Base-by-base conservation (phyloP, 2,888 invertebrate species). In the Colletes collaris region DNA sequence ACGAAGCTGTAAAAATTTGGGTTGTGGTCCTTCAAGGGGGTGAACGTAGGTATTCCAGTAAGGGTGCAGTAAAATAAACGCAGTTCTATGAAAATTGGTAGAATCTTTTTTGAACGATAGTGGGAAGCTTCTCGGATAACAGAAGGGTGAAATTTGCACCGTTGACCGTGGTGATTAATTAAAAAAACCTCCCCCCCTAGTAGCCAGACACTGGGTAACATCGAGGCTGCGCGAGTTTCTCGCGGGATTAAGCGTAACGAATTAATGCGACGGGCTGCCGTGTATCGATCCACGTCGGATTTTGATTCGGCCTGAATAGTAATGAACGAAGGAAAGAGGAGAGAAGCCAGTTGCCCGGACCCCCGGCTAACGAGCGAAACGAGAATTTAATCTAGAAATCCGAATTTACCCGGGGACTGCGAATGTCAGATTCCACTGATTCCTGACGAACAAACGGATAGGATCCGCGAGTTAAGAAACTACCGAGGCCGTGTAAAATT, bases 301-400 rank as follows among this genome's bases (percentile, higher is more conserved):
- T 77, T 73, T 69, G 68, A 79, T 71, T 79, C 19, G 13, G 6
- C 16, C 50, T 19, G 63, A 60, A 68, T 60, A 50, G 40, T 19
- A 58, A 76, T 37, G 59, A 76, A 65, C 60, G 68, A n/a, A 16
- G 53, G 46, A 64, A 46, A 66, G 56, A 53, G 55, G 44, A 37
- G 52, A 16, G 35, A 8, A 40, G 49, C 40, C 13, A 46, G 7
- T 46, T 46, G 3, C 10, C 52, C n/a, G 49, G 10, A 16, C 5
- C 10, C 10, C 27, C 4, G 35, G 46, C 40, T 63, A 66, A 71
- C 66, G 63, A 71, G 44, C 65, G 63, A 68, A 67, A 73, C 56
- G 58, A 56, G 53, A 62, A 71, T 79, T 66, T 76, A 70, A 79
- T 76, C 58, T 59, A 27, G 76, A 76, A 71, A 65, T 75, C n/a